A percentile compares a stretch with the other conserved stretches of the same genome.
phyloP scores from a whole-genome alignment of 2,113 vertebrate genomes.

The Nycticorax nycticorax region DNA sequence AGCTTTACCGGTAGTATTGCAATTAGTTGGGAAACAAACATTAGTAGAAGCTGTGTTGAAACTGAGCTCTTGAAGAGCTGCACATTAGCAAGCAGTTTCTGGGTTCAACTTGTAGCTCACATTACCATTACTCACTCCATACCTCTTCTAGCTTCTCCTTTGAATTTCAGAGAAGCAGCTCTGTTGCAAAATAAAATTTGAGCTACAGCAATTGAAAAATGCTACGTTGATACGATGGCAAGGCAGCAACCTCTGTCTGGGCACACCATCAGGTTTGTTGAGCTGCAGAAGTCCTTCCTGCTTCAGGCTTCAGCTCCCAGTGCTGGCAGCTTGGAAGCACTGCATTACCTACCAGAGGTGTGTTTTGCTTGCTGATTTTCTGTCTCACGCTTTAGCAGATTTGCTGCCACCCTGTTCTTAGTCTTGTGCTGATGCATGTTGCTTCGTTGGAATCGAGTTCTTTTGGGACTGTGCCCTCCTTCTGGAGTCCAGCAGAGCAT shows the following conservation, averaged over 20 bases:
- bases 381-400: not conserved
- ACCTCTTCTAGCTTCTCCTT: not conserved
- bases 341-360: accelerated
- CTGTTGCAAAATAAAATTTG: not conserved
- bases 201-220: not conserved
- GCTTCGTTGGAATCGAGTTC: not conserved
- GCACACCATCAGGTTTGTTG: not conserved
- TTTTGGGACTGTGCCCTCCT: not conserved
- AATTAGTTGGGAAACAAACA: not conserved
- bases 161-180: not conserved
- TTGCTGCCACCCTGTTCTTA: not conserved
- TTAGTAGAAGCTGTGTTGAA: not conserved
- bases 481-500: not conserved
- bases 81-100: not conserved
- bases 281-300: not conserved
- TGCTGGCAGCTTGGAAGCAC: not conserved
- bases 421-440: not conserved
- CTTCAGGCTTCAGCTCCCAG: not conserved
- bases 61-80: not conserved
- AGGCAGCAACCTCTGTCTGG: not conserved
- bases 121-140: not conserved
- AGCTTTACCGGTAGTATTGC: not conserved
- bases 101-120: not conserved
- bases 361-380: not conserved
- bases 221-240: not conserved